Conservation (phyloP, 2,888 invertebrate genomes). For the Girardia tigrina region DNA sequence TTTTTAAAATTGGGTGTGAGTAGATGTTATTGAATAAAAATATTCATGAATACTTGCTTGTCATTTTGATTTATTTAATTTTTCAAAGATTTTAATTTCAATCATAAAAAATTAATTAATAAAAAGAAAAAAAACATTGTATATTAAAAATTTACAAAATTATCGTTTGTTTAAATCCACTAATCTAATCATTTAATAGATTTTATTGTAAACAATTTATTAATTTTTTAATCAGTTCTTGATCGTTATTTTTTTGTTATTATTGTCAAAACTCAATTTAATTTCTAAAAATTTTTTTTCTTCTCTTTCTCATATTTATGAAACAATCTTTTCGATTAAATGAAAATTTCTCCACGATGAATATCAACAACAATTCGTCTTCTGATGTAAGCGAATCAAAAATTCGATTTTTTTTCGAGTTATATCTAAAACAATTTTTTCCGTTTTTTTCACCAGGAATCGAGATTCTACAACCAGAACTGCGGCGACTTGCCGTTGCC, state of each 20-base stretch:
- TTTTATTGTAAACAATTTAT: not conserved
- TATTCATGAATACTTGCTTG: too few species aligned
- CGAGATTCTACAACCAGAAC: not conserved
- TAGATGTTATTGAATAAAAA: too few species aligned
- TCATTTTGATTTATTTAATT: too few species aligned
- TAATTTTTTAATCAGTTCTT: constrained; percentile 16
- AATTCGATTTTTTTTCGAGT: not conserved
- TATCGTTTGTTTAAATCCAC: not conserved
- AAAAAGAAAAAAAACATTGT: too few species aligned
- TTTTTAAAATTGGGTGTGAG: too few species aligned
- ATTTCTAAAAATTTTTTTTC: not conserved
- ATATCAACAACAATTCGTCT: too few species aligned
- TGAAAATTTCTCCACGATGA: not conserved
- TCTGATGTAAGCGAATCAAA: not conserved
- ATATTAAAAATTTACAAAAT: too few species aligned
- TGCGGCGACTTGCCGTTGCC: not conserved
- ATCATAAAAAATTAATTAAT: too few species aligned
- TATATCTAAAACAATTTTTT: not conserved
- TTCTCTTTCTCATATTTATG: not conserved
- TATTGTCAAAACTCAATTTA: not conserved
- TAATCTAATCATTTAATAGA: not conserved
- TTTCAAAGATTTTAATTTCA: too few species aligned
- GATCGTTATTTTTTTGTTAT: not conserved
- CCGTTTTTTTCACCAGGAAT: not conserved
- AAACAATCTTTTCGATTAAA: constrained; percentile 5